Percentiles rank a stretch among this genome's conserved stretches.
Conservation (phyloP, 2,888 invertebrate genomes). For the Steromphala cineraria region DNA sequence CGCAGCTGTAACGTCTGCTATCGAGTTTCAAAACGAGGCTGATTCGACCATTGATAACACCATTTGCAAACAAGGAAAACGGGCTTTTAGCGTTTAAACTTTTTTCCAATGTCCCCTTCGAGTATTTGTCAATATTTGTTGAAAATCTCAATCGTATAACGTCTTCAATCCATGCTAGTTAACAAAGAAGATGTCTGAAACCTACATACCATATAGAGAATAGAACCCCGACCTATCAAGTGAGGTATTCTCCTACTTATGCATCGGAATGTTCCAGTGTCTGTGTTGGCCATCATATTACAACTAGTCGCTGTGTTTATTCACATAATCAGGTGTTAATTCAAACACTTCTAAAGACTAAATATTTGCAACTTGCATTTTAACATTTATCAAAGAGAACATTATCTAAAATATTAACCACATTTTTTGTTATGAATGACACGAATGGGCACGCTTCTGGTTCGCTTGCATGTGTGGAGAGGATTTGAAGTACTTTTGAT, state of each 20-base stretch:
- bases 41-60: neutral
- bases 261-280: neutral
- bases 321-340: neutral
- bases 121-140: constrained; percentile 6
- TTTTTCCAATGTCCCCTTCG: neutral
- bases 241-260: neutral
- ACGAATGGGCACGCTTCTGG: neutral
- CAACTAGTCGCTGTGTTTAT: neutral
- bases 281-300: too few species aligned
- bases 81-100: neutral
- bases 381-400: neutral
- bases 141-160: neutral
- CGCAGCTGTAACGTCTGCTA: neutral
- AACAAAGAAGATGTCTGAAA: neutral
- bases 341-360: neutral
- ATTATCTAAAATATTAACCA: neutral
- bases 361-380: neutral
- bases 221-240: neutral
- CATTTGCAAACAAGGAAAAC: neutral
- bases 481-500: too few species aligned
- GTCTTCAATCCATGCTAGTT: neutral
- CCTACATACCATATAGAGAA: neutral
- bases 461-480: too few species aligned
- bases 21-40: neutral
- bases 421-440: neutral